phyloP scores from a whole-genome alignment of 2,888 invertebrate species.

The Griposia aprilina region DNA sequence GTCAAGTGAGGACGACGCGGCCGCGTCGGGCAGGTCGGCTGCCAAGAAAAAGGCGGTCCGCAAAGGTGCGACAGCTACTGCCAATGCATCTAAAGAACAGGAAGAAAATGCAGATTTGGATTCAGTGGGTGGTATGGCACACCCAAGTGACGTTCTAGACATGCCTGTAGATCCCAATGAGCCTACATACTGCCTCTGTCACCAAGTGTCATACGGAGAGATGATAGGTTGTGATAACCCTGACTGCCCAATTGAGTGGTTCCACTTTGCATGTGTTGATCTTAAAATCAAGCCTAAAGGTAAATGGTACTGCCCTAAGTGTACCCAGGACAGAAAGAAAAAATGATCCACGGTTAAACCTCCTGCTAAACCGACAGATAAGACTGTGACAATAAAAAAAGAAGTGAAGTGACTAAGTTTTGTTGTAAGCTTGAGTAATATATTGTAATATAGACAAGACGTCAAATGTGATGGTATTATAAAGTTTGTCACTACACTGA shows the following conservation, averaged over 20 bases:
- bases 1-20: conserved; percentile 88
- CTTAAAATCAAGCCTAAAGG: conserved; percentile 98
- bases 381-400: conserved; percentile 84
- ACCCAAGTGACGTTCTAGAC: conserved; percentile 97
- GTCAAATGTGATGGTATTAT: conserved; percentile 58
- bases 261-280: conserved; percentile 98
- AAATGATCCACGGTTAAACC: conserved; percentile 91
- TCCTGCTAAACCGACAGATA: conserved; percentile 79
- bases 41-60: conserved; percentile 86
- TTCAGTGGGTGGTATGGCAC: conserved; percentile 91
- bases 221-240: conserved; percentile 99
- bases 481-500: conserved; percentile 39
- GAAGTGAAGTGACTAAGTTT: conserved; percentile 78
- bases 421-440: conserved; percentile 53
- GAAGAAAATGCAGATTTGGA: conserved; percentile 89
- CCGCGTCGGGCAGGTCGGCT: conserved; percentile 81
- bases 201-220: conserved; percentile 98
- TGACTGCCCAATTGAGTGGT: conserved; percentile 98
- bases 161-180: conserved; percentile 99
- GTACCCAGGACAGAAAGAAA: conserved; percentile 95
- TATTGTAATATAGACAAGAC: conserved; percentile 45
- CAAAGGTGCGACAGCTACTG: conserved; percentile 81
- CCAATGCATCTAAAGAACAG: conserved; percentile 83
- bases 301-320: conserved; percentile 98
- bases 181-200: conserved; percentile 99